Evolutionary conservation across 2,797 vertebrate genomes (phyloP), one percentile per base, ranked within the genome.

Genomic region (Basileuterus tristriatus): DNA sequence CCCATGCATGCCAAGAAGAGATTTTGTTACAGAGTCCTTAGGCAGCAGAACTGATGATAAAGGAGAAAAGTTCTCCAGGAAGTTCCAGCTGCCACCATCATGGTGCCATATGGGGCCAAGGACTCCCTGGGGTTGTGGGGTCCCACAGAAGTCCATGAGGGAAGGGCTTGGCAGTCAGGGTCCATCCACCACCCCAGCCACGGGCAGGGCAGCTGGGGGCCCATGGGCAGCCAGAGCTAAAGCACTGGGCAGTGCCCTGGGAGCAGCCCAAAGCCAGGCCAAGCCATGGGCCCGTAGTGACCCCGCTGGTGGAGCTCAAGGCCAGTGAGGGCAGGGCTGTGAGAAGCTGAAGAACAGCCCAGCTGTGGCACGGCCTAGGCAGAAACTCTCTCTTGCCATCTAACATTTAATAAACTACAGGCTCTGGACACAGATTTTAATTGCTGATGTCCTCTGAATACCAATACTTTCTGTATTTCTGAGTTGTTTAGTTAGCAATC

Each of bases 121-220:
- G 19, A 13, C 11, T 43, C 32, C 12, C 49, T 37, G n/a, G 8
- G 2, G 24, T 12, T 8, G 6, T 24, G 26, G 21, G 1, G 0
- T 64, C 17, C 8, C 37, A 10, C 0, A 0, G 12, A 4, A 11
- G 16, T 55, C 46, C 19, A 9, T 56, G 37, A 22, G 13, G 13
- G 22, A 62, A 71, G 30, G 8, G 5, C 16, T 43, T 47, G 20
- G 55, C 46, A 52, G 34, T 2, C 7, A 34, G 24, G 15, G 24
- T 12, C 16, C 4, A 2, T 75, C 29, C 27, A 70, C 20, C 7
- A 15, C 5, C 7, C 6, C 12, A 50, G 13, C 5, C 15, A 49
- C 8, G 6, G 68, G n/a, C 2, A 5, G 34, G 8, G 41, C 27
- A 80, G 30, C 3, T 0, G 0, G 24, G 5, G 2, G 5, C 12